These are phyloP conservation scores for Apodemia hepburni DNA, from an alignment of 2,888 invertebrate species.

Conservation along the genomic window DNA sequence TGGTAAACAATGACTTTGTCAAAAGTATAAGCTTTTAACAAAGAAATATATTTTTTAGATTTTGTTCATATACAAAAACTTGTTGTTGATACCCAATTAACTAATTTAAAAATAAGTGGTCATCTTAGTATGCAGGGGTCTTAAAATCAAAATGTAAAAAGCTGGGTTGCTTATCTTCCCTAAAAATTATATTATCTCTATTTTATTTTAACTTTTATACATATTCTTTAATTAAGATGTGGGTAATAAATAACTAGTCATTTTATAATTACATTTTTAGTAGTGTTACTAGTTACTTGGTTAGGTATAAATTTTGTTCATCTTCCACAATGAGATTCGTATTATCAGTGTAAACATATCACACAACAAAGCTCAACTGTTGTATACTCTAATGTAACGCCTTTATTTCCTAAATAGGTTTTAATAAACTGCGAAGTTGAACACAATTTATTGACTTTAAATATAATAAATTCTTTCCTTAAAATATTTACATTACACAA, in stretches of 20 bases:
- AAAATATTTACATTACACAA: no score
- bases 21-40: slow-evolving; percentile 9
- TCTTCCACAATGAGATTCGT: slow-evolving; percentile 38
- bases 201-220: neutral
- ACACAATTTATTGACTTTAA: slow-evolving; percentile 40
- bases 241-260: slow-evolving; percentile 12
- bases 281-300: neutral
- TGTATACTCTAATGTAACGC: slow-evolving; percentile 24
- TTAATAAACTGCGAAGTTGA: slow-evolving; percentile 41
- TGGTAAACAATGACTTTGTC: slow-evolving; percentile 19
- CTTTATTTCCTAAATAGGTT: slow-evolving; percentile 33
- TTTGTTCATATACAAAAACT: neutral
- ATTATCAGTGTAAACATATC: slow-evolving; percentile 43
- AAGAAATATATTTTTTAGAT: slow-evolving; percentile 8
- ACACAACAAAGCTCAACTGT: slow-evolving; percentile 36
- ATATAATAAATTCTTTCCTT: no score
- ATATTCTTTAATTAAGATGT: neutral
- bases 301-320: slow-evolving; percentile 45
- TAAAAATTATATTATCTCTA: neutral
- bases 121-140: neutral
- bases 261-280: slow-evolving; percentile 15
- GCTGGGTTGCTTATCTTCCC: slow-evolving; percentile 3
- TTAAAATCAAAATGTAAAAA: neutral
- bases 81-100: neutral
- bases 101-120: neutral